Base-by-base conservation (phyloP, 2,888 invertebrate genomes). In the Pristionchus exspectatus region DNA sequence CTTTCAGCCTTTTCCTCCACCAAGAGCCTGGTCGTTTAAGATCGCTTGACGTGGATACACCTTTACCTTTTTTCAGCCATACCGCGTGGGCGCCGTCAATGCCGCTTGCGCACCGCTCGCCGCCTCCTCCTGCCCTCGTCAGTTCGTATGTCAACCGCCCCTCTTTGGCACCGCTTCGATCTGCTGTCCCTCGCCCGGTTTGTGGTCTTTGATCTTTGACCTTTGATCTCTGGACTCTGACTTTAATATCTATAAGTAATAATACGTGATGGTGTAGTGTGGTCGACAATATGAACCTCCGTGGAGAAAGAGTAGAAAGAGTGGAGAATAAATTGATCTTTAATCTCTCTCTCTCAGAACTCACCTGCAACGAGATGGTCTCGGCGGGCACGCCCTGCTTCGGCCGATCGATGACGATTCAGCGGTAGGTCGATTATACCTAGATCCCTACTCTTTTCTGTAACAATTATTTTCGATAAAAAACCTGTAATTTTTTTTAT, bases 361-460 rank as follows among this genome's bases (percentile, higher is more conserved):
- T 93, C 63, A 92, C 92, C 83, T 93, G 93, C 90, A 92, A 92
- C 77, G 92, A 92, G 85, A 92, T 93, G 91, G 94, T 94, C 16
- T 92, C 94, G 0, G 95, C 94, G 33, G 95, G 95, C 69, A 94
- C 93, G 18, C 93, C 94, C 30, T 95, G 95, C 87, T 95, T 94
- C 89, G 94, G 94, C 66, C 88, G 92, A 77, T 90, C 91, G 24
- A 88, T 94, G 63, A 94, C 95, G 18, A 91, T 95, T 74, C 94
- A 94, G 81, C 88, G 95, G 89, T 95, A 91, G 33, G 56, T 44
- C 63, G 30, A 1, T n/a, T n/a, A n/a, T n/a, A n/a, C n/a, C n/a
- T n/a, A n/a, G n/a, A n/a, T n/a, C n/a, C n/a, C n/a, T n/a, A n/a
- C n/a, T n/a, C n/a, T n/a, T n/a, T n/a, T n/a, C n/a, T n/a, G n/a